A percentile compares a stretch with the other conserved stretches of the same genome.
These are phyloP conservation scores for Amitus sp. DNA, from an alignment of 2,888 invertebrate species.

Conservation along the genomic window DNA sequence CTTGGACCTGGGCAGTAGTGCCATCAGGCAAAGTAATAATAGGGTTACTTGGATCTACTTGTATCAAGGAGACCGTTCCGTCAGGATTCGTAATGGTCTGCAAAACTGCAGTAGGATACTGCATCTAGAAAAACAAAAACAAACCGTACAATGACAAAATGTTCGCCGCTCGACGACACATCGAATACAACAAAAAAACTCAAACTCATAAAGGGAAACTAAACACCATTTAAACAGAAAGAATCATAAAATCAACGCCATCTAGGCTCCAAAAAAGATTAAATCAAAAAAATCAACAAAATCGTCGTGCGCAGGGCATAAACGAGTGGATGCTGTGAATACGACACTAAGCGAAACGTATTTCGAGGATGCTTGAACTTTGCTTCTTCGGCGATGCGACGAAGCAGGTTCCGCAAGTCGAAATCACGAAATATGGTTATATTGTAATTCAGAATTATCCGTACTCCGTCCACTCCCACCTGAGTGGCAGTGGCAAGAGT, in stretches of 20 bases:
- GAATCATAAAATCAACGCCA: no score
- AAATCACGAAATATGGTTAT: not conserved
- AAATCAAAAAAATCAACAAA: constrained; percentile 41
- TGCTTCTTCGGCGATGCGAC: no score
- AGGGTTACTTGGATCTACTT: constrained; percentile 92
- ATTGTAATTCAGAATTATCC: constrained; percentile 20
- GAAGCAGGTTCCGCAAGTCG: not conserved
- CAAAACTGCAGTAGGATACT: constrained; percentile 89
- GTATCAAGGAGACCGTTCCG: constrained; percentile 95
- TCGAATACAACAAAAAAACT: constrained; percentile 53
- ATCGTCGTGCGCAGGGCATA: constrained; percentile 23
- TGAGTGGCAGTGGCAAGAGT: constrained; percentile 64
- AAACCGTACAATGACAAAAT: no score
- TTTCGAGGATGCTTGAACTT: constrained; percentile 8
- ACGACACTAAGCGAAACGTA: constrained; percentile 1
- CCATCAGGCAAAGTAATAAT: constrained; percentile 96
- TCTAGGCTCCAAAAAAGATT: no score
- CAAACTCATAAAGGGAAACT: constrained; percentile 64
- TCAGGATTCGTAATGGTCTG: constrained; percentile 97
- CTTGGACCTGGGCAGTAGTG: constrained; percentile 93
- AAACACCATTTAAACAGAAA: no score
- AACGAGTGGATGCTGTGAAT: constrained; percentile 8
- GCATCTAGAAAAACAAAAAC: constrained; percentile 64
- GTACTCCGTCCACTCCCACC: constrained; percentile 59
- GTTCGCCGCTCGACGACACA: no score